These are phyloP conservation scores for Hypselothyrea guttata DNA, from an alignment of 2,888 invertebrate genomes.

Conservation along the genomic window DNA sequence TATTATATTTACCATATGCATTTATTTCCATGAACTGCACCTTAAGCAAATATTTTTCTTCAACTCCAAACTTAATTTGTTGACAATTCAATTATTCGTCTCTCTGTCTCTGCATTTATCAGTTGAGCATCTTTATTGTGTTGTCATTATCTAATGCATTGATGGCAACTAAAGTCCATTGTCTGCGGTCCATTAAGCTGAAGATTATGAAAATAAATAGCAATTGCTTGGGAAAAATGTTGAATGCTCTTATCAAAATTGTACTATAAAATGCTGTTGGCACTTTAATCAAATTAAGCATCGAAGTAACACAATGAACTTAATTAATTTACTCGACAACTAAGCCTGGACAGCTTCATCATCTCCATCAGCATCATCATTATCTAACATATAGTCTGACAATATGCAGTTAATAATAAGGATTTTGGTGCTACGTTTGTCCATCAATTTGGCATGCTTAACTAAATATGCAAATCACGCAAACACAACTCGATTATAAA, in stretches of 20 bases:
- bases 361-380: no score
- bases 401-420: constrained; percentile 59
- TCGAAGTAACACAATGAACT: constrained; percentile 57
- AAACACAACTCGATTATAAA: constrained; percentile 66
- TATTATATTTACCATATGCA: no score
- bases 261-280: constrained; percentile 47
- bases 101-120: constrained; percentile 7
- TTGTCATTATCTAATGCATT: neutral
- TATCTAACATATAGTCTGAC: constrained; percentile 33
- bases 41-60: no score
- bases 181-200: no score
- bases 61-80: no score
- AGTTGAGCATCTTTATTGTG: constrained; percentile 2
- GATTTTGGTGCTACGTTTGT: constrained; percentile 30
- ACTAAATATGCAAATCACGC: constrained; percentile 69
- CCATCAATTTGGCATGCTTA: constrained; percentile 34
- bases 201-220: no score
- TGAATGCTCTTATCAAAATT: constrained; percentile 52
- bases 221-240: constrained; percentile 28
- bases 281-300: constrained; percentile 63
- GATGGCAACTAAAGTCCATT: no score
- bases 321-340: constrained; percentile 58
- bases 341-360: neutral
- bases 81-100: neutral
- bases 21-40: no score